Percentiles rank a stretch among this genome's conserved stretches.
Evolutionary conservation across 2,797 vertebrate genomes (phyloP).

Genomic region (Xiphophorus birchmanni): DNA sequence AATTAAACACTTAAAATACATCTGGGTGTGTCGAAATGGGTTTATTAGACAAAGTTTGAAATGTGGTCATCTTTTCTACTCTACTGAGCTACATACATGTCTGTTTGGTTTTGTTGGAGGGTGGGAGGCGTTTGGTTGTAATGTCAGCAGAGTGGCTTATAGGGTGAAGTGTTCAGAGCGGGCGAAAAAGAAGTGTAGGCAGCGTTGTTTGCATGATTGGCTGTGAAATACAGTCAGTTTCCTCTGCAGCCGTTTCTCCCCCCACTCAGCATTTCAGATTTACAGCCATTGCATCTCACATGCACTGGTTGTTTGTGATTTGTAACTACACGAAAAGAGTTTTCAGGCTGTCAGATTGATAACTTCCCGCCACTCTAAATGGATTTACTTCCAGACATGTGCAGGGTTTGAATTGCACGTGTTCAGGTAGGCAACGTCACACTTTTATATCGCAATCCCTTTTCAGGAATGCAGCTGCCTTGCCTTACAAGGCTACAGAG

Average conservation of each 20-base stretch:
- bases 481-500: conserved; percentile 28
- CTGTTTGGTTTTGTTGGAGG: not conserved
- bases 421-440: conserved; percentile 29
- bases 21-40: conserved; percentile 20
- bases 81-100: conserved; percentile 13
- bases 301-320: conserved; percentile 49
- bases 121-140: not conserved
- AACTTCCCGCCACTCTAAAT: conserved; percentile 46
- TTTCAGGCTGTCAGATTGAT: conserved; percentile 54
- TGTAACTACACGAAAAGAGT: conserved; percentile 57
- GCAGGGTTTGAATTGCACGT: conserved; percentile 45
- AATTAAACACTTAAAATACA: not conserved
- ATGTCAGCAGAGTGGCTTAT: conserved; percentile 12
- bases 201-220: conserved; percentile 40
- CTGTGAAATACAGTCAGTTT: conserved; percentile 41
- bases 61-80: not conserved
- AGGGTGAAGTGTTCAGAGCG: conserved; percentile 2
- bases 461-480: conserved; percentile 4
- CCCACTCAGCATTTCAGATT: conserved; percentile 19
- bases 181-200: conserved; percentile 16
- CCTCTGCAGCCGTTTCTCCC: conserved; percentile 12
- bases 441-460: conserved; percentile 16
- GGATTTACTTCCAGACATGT: conserved; percentile 48
- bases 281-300: conserved; percentile 33
- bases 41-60: conserved; percentile 36